These are phyloP conservation scores for Eidolon helvum DNA, from an alignment of 2,113 vertebrate species.

Conservation along the genomic window DNA sequence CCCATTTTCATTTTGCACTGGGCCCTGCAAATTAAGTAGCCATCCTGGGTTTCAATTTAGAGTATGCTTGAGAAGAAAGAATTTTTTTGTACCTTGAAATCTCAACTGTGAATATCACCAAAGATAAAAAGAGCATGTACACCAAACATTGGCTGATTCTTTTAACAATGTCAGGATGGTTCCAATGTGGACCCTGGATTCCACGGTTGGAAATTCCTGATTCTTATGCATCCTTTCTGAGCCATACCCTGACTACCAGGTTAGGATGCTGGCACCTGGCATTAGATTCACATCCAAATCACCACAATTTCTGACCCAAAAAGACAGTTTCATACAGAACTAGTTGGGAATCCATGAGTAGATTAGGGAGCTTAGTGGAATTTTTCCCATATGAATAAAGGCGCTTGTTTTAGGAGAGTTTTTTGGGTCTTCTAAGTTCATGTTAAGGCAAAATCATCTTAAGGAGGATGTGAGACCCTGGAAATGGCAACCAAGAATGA, in stretches of 20 bases:
- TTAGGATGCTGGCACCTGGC: neutral
- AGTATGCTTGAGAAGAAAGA: neutral
- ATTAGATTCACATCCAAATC: neutral
- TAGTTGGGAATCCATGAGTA: neutral
- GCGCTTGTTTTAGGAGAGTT: neutral
- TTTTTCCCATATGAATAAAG: neutral
- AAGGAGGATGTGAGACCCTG: neutral
- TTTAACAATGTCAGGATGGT: neutral
- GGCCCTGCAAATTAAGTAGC: neutral
- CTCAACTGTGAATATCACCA: neutral
- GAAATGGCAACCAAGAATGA: neutral
- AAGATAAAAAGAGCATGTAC: neutral
- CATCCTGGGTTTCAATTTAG: slow-evolving; percentile 23
- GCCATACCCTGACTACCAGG: neutral
- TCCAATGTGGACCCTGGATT: neutral
- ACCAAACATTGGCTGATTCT: neutral
- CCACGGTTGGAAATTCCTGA: neutral
- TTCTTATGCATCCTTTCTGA: neutral
- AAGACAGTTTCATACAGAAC: neutral
- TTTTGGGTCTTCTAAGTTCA: neutral
- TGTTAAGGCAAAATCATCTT: neutral
- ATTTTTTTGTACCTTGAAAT: neutral
- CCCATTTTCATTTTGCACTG: neutral
- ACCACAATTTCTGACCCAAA: neutral
- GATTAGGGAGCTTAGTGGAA: neutral